Evolutionary conservation across 2,113 vertebrate species (phyloP).

Genomic region (Ceyx cyanopectus): DNA sequence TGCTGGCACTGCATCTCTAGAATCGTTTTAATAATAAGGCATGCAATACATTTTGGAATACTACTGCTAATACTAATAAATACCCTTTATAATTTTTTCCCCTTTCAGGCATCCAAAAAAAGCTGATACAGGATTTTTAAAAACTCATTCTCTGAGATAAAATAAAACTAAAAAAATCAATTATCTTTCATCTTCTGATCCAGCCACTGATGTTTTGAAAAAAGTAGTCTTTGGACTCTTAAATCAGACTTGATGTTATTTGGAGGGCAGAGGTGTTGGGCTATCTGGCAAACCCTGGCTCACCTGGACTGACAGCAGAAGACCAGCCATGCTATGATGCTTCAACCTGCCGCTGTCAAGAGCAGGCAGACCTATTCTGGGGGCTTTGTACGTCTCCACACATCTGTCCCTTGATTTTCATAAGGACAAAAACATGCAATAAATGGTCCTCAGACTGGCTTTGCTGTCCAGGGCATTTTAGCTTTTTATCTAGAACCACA

Average conservation of each 20-base stretch:
- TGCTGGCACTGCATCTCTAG: conserved; percentile 4
- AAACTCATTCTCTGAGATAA: not conserved
- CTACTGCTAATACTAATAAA: conserved; percentile 3
- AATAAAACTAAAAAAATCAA: not conserved
- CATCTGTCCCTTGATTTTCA: not conserved
- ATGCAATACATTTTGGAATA: not conserved
- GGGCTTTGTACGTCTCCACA: not conserved
- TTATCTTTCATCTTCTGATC: not conserved
- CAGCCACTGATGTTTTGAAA: not conserved
- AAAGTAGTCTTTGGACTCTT: not conserved
- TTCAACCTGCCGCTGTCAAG: not conserved
- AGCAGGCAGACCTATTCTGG: not conserved
- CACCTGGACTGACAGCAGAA: not conserved
- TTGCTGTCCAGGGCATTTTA: not conserved
- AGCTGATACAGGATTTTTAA: not conserved
- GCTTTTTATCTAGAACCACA: not conserved
- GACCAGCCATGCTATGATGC: accelerated
- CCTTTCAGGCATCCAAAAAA: not conserved
- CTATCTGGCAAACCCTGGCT: not conserved
- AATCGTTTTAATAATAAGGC: not conserved
- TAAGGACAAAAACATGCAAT: not conserved
- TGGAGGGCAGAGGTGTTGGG: not conserved
- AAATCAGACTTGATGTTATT: not conserved
- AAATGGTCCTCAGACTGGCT: not conserved
- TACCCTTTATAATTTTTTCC: not conserved